Evolutionary conservation across 1,140 invertebrate genomes (phyloP).

Genomic region (Atta texana): DNA sequence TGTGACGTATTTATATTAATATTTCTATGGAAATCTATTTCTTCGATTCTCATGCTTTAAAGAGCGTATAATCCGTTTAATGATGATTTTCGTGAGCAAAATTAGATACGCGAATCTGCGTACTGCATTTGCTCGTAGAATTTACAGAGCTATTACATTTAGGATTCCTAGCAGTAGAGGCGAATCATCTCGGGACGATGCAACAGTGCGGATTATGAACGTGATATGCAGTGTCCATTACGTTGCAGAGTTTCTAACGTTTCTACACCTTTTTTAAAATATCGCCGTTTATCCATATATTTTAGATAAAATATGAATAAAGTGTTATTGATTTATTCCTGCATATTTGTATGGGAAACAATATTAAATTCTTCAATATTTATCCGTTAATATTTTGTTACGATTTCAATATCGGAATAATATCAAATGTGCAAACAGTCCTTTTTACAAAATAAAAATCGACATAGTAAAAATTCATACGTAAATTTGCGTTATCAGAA

Average conservation of each 20-base stretch:
- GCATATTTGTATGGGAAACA: not conserved
- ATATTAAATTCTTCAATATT: conserved; percentile 31
- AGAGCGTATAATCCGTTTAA: conserved; percentile 38
- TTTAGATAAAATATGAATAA: conserved; percentile 26
- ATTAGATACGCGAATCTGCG: conserved; percentile 21
- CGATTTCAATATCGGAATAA: conserved; percentile 29
- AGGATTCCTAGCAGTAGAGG: conserved; percentile 2
- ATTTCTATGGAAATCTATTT: not conserved
- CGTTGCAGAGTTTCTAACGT: not conserved
- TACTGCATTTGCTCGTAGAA: conserved; percentile 14
- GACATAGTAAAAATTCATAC: conserved; percentile 8
- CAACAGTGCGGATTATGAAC: conserved; percentile 18
- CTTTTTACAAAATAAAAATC: conserved; percentile 26
- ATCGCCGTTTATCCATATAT: conserved; percentile 6
- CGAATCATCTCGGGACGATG: conserved; percentile 38
- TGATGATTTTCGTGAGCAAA: conserved; percentile 49
- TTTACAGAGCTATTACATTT: conserved; percentile 38
- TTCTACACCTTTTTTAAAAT: not conserved
- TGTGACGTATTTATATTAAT: not conserved
- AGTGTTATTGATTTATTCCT: not conserved
- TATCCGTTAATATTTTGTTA: conserved; percentile 14
- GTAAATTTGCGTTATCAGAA: conserved; percentile 22
- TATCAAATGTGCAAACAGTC: conserved; percentile 21
- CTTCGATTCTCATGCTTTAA: not conserved
- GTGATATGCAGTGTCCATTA: conserved; percentile 7